Base-by-base conservation (phyloP, 2,888 invertebrate species). In the Chesias legatella region DNA sequence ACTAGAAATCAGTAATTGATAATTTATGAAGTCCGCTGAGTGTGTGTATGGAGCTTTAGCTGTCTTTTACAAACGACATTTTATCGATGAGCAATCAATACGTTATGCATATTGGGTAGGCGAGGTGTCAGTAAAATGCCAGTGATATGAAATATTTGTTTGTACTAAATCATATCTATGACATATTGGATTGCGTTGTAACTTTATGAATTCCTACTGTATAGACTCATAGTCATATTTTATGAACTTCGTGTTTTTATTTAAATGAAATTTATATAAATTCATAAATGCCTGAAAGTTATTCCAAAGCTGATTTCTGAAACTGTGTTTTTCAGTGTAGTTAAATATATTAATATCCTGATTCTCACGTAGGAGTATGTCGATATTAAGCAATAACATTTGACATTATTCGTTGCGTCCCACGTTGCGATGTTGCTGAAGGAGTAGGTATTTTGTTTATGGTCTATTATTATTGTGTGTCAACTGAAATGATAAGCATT, bases 381-480 rank as follows among this genome's bases (percentile, higher is more conserved):
- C n/a, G n/a, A n/a, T 33, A 51, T 72, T 70, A 56, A 49, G 69
- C 51, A 65, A 60, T 40, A 37, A 60, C 48, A 59, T 63, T 67
- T 57, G 60, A 56, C 56, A 64, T 66, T 67, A 65, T 48, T 49
- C 54, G 48, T 51, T 39, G 22, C 63, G 47, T 37, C 72, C 73
- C 72, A 74, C 76, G 68, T 69, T 56, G 60, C 55, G 48, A 54
- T 64, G 61, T 64, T 69, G 67, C 56, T 63, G 46, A 62, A 48
- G 51, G 53, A 62, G 52, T 63, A 58, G 61, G 67, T 66, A 63
- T 56, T 62, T 72, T 67, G 64, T 71, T 69, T 65, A 70, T 67
- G 56, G 60, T 53, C 60, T 51, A 62, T 65, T 67, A 66, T 67
- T 2, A 17, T 3, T 17, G 5, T 17, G 3, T 17, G 13, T 17